Conservation (phyloP, 2,113 vertebrate species). For the Lagopus muta region DNA sequence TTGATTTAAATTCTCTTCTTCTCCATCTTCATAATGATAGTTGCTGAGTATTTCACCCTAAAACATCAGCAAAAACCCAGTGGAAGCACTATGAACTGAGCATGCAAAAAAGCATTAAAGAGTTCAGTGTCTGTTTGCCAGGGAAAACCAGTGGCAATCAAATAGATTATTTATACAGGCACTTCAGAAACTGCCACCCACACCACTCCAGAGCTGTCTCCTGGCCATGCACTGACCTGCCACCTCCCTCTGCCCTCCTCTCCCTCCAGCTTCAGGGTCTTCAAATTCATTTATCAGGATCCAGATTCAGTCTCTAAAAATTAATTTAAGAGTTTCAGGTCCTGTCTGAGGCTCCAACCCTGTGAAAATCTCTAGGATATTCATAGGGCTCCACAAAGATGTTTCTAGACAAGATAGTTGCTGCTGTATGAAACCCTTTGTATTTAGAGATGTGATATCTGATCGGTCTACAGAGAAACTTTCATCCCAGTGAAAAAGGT, state of each 20-base stretch:
- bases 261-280: background rate
- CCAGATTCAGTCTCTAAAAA: background rate
- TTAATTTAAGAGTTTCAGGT: background rate
- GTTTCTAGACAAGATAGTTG: background rate
- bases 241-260: background rate
- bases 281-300: background rate
- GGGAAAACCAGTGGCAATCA: background rate
- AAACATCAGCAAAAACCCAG: background rate
- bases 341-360: background rate
- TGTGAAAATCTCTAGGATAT: background rate
- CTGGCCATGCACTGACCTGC: background rate
- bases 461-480: constrained; percentile 13
- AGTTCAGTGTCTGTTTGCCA: background rate
- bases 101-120: too few relatives aligned
- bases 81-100: background rate
- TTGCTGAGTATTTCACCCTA: background rate
- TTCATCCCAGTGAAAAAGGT: constrained; percentile 59
- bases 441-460: constrained; percentile 43
- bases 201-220: background rate
- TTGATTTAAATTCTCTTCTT: background rate
- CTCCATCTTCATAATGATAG: background rate
- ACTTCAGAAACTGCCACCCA: background rate
- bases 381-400: background rate
- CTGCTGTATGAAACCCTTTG: background rate
- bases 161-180: background rate